Percentiles rank a stretch among this genome's conserved stretches.
These are phyloP conservation scores for Aplocera efformata DNA, from an alignment of 2,888 invertebrate species.

Conservation along the genomic window DNA sequence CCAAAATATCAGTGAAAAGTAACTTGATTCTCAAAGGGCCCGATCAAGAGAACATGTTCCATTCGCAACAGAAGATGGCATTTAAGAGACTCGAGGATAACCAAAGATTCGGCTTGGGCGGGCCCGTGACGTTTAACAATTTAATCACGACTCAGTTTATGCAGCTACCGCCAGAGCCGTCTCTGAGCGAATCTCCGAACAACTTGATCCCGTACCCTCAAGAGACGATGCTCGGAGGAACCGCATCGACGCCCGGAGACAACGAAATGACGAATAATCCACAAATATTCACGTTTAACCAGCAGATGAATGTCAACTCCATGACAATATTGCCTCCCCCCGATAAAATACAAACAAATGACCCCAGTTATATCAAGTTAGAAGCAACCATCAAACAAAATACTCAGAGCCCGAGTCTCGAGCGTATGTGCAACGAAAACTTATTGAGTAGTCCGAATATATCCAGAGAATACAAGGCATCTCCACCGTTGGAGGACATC, in stretches of 20 bases:
- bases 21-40: conserved; percentile 74
- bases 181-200: conserved; percentile 59
- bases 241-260: conserved; percentile 58
- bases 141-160: conserved; percentile 71
- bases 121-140: conserved; percentile 71
- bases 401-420: conserved; percentile 68
- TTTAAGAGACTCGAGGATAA: conserved; percentile 67
- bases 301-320: conserved; percentile 62
- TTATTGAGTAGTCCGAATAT: conserved; percentile 55
- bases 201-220: conserved; percentile 59
- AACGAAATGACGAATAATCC: conserved; percentile 48
- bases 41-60: conserved; percentile 73
- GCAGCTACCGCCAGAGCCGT: conserved; percentile 66
- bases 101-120: conserved; percentile 62
- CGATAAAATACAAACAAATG: conserved; percentile 61
- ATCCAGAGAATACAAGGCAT: conserved; percentile 66
- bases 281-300: conserved; percentile 67
- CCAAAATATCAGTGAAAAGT: conserved; percentile 77
- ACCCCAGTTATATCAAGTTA: conserved; percentile 72
- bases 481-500: conserved; percentile 69
- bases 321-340: conserved; percentile 62
- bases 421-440: conserved; percentile 69
- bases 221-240: conserved; percentile 52
- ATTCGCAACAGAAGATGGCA: conserved; percentile 75
- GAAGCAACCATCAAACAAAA: conserved; percentile 73